Conservation (phyloP, 2,888 invertebrate species). For the Aromia moschata region DNA sequence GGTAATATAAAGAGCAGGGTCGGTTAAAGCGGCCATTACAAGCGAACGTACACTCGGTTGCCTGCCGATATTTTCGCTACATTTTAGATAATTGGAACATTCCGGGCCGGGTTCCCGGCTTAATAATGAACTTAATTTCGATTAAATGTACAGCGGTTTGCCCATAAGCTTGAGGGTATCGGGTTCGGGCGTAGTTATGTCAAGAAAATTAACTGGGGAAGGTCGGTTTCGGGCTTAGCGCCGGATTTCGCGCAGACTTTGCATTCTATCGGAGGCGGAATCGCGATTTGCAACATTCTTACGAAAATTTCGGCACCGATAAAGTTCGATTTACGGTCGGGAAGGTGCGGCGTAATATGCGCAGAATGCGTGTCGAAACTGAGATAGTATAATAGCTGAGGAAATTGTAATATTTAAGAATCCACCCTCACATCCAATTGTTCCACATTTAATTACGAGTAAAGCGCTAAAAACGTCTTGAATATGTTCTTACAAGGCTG, state of each 20-base stretch:
- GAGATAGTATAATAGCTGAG: too few species aligned
- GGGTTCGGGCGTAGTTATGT: conserved; percentile 46
- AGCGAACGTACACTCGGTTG: conserved; percentile 17
- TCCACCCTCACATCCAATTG: too few species aligned
- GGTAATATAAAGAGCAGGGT: conserved; percentile 21
- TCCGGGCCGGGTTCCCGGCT: conserved; percentile 39
- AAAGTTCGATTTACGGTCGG: too few species aligned
- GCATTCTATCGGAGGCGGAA: conserved; percentile 20
- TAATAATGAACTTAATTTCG: conserved; percentile 53
- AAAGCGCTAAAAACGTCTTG: too few species aligned
- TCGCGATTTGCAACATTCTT: too few species aligned
- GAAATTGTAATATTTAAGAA: too few species aligned
- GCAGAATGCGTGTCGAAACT: too few species aligned
- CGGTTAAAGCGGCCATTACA: conserved; percentile 17
- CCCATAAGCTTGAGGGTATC: conserved; percentile 46
- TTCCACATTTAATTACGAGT: too few species aligned
- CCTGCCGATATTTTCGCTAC: conserved; percentile 42
- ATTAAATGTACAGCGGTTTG: conserved; percentile 51
- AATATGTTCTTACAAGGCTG: too few species aligned
- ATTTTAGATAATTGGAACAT: conserved; percentile 40
- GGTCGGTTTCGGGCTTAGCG: conserved; percentile 24
- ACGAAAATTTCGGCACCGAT: too few species aligned
- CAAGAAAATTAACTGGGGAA: conserved; percentile 45
- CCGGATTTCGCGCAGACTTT: conserved; percentile 6
- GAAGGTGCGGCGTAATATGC: too few species aligned